Conservation (phyloP, 2,113 vertebrate species). For the Platanista minor region DNA sequence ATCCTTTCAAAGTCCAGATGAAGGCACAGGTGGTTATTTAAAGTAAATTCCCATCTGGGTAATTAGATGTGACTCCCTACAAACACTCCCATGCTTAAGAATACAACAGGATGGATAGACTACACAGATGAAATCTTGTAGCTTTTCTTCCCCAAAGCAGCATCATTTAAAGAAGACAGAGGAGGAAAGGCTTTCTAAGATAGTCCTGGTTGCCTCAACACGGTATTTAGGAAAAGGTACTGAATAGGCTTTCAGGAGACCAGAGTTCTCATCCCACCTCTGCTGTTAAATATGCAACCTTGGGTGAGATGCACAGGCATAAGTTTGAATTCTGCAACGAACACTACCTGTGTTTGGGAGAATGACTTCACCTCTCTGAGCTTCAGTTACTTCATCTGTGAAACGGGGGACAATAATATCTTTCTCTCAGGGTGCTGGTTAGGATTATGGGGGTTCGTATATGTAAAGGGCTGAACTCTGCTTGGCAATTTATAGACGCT, state of each 20-base stretch:
- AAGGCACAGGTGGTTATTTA: conserved; percentile 5
- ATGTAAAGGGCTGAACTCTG: background rate
- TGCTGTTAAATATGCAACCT: background rate
- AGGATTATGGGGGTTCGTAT: background rate
- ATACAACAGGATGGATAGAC: background rate
- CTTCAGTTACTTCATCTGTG: background rate
- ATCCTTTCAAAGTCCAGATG: background rate
- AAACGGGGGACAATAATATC: background rate
- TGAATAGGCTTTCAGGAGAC: background rate
- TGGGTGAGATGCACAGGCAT: background rate
- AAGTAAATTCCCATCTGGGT: conserved; percentile 29
- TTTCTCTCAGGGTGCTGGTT: background rate
- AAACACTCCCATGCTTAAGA: background rate
- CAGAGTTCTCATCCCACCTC: background rate
- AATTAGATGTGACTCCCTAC: conserved; percentile 24
- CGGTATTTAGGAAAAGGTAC: background rate
- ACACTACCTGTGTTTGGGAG: background rate
- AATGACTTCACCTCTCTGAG: background rate
- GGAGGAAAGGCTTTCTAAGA: background rate
- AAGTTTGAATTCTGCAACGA: background rate
- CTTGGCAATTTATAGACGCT: background rate
- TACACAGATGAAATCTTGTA: background rate
- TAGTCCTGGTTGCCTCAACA: background rate
- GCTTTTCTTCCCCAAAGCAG: background rate
- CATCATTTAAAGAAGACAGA: background rate